Conservation (phyloP, 2,797 vertebrate species). For the Darevskia nairensis region DNA sequence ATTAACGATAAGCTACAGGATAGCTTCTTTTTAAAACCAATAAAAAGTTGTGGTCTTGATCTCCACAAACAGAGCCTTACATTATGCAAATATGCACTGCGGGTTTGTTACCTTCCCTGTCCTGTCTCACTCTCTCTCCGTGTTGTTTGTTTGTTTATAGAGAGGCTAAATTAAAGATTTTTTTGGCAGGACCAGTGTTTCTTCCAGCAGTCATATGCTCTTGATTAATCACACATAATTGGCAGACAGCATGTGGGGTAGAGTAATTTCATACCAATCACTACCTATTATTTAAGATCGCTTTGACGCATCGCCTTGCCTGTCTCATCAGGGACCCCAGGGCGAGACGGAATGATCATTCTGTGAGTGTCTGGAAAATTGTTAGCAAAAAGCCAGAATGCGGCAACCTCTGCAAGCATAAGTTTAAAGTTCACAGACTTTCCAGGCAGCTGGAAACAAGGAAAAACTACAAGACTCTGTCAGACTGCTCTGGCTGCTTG, state of each 20-base stretch:
- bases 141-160: slow-evolving; percentile 60
- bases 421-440: not conserved
- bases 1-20: slow-evolving; percentile 72
- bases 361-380: slow-evolving; percentile 37
- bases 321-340: slow-evolving; percentile 62
- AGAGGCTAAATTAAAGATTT: slow-evolving; percentile 64
- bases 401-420: not conserved
- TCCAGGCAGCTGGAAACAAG: not conserved
- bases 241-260: slow-evolving; percentile 78
- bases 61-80: slow-evolving; percentile 77
- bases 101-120: not conserved
- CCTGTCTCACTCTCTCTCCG: slow-evolving; percentile 13
- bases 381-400: not conserved
- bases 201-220: slow-evolving; percentile 77
- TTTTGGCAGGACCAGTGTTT: slow-evolving; percentile 61
- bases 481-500: too few relatives aligned
- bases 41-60: slow-evolving; percentile 78
- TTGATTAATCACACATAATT: slow-evolving; percentile 84
- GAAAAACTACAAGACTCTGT: not conserved
- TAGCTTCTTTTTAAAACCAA: slow-evolving; percentile 63
- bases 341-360: slow-evolving; percentile 54
- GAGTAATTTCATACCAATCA: slow-evolving; percentile 88
- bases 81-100: slow-evolving; percentile 81
- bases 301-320: slow-evolving; percentile 78
- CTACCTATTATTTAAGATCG: slow-evolving; percentile 85